Base-by-base conservation (phyloP, 2,113 vertebrate genomes). In the Poeciliopsis prolifica region DNA sequence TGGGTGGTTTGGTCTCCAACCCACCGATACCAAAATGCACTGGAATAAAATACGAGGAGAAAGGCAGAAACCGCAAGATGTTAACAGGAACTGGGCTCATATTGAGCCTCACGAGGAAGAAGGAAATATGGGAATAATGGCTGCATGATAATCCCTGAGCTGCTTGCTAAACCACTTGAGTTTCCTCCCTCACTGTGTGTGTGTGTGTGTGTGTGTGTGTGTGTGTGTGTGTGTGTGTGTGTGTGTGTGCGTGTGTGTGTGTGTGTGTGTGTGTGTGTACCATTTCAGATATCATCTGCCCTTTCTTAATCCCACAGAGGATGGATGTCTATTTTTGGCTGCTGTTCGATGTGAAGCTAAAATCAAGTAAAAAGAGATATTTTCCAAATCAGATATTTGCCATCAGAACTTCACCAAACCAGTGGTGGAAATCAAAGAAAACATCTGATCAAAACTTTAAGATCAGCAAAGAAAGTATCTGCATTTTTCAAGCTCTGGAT, bases 281-380 rank as follows among this genome's bases (percentile, higher is more conserved):
- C 44, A 76, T 68, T 77, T 70, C 64, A 72, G 75, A 77, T 77
- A 62, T 74, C 24, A 40, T 74, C 80, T 79, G 75, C 42, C 68
- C 77, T 78, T 70, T 70, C 31, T 58, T 74, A 78, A 81, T 74
- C 75, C 75, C 68, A 58, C 40, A 12, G 51, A 68, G 64, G 73
- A 33, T 15, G 5, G 44, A 28, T n/a, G 60, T 15, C 33, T 61
- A 64, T 26, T 75, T 85, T 70, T 37, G 63, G 74, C 51, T 28
- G 19, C 61, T 58, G 64, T 17, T 30, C 1, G 11, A 75, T 17
- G 0, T n/a, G 66, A 63, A 31, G 54, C 72, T 76, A 68, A 66
- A 37, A 77, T 31, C 13, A 66, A 68, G 67, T n/a, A 28, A 77
- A 73, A 67, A 40, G 60, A 40, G 72, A 40, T 4, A 13, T 54